Percentiles rank a stretch among this genome's conserved stretches.
Conservation (phyloP, 2,113 vertebrate genomes). For the Oxyura jamaicensis region DNA sequence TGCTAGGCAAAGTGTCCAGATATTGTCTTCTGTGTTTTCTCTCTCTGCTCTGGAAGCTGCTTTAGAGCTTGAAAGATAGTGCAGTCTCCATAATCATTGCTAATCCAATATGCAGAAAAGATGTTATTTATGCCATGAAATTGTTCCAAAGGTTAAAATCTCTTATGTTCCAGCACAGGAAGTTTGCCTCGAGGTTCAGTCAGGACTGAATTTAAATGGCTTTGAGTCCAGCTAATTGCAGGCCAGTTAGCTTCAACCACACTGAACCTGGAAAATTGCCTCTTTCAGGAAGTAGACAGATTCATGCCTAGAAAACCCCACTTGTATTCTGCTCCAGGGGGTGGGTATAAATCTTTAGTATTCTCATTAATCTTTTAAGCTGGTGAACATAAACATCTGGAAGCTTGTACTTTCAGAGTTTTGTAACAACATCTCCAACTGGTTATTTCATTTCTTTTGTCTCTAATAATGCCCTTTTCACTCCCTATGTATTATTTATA, state of each 20-base stretch:
- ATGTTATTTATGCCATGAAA: conserved; percentile 24
- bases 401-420: conserved; percentile 54
- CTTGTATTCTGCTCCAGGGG: conserved; percentile 44
- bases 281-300: conserved; percentile 11
- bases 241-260: conserved; percentile 47
- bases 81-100: background rate
- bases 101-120: background rate
- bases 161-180: background rate
- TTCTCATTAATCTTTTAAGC: conserved; percentile 67
- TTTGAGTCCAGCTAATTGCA: conserved; percentile 43
- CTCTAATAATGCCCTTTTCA: conserved; percentile 59
- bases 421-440: conserved; percentile 58
- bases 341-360: conserved; percentile 55
- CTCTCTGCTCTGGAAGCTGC: background rate
- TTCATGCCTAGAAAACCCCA: conserved; percentile 42
- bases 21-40: background rate
- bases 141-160: conserved; percentile 24
- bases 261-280: conserved; percentile 27
- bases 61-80: background rate
- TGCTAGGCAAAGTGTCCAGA: background rate
- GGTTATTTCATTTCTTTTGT: conserved; percentile 64
- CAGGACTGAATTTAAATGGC: conserved; percentile 27
- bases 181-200: conserved; percentile 31
- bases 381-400: conserved; percentile 65
- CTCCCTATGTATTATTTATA: conserved; percentile 75